These are phyloP conservation scores for Drosophila grimshawi DNA, from an alignment of 1,140 invertebrate species.

Conservation along the genomic window DNA sequence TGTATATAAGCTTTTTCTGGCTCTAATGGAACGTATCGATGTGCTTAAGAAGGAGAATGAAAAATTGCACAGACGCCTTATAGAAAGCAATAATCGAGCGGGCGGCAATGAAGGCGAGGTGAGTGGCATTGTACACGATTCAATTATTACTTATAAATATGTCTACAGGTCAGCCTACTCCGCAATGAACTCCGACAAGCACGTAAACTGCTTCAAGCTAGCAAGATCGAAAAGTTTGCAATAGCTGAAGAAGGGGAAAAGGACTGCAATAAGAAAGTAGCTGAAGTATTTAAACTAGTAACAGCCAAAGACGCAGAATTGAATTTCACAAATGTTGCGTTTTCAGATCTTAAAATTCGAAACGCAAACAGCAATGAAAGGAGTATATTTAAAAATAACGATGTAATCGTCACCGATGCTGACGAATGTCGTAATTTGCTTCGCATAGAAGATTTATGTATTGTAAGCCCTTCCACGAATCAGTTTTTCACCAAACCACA, in stretches of 20 bases:
- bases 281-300: constrained; percentile 57
- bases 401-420: neutral
- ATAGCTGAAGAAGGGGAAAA: constrained; percentile 52
- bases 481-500: neutral
- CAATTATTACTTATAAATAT: neutral
- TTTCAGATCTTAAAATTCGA: constrained; percentile 60
- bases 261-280: constrained; percentile 66
- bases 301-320: constrained; percentile 61
- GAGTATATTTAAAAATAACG: constrained; percentile 10
- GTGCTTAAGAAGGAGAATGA: constrained; percentile 66
- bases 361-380: constrained; percentile 42
- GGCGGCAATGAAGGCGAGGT: constrained; percentile 72
- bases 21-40: constrained; percentile 71
- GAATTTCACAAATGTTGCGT: constrained; percentile 42
- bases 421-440: constrained; percentile 36
- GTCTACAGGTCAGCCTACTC: constrained; percentile 56
- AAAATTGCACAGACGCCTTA: constrained; percentile 66
- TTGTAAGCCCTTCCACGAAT: constrained; percentile 11
- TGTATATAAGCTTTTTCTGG: no score
- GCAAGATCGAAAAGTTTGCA: constrained; percentile 71
- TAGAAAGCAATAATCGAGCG: constrained; percentile 57
- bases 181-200: constrained; percentile 73
- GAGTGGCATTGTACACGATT: neutral
- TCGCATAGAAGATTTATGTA: constrained; percentile 45
- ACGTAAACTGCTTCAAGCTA: constrained; percentile 66